phyloP scores from a whole-genome alignment of 2,113 vertebrate genomes.

The Pachypanchax playfairii region DNA sequence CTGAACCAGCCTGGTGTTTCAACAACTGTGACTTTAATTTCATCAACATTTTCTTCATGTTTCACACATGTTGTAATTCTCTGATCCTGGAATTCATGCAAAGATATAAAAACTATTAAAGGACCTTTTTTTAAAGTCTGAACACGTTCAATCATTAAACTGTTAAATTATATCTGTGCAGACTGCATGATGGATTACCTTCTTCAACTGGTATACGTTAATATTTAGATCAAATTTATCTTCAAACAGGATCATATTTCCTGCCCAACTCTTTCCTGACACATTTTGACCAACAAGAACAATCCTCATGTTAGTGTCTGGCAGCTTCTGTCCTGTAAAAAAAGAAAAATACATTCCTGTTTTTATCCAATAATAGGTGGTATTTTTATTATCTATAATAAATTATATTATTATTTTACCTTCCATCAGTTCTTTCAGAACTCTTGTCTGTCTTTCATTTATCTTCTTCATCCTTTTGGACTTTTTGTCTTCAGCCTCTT shows the following conservation, averaged over 20 bases:
- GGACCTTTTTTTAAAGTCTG: neutral
- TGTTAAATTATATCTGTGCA: too few species aligned
- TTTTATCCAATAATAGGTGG: neutral
- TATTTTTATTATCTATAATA: too few species aligned
- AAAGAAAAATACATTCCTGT: too few species aligned
- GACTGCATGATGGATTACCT: neutral
- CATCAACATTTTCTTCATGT: accelerated
- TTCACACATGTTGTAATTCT: constrained; percentile 9
- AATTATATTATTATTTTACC: too few species aligned
- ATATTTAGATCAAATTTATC: neutral
- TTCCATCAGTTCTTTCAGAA: constrained; percentile 13
- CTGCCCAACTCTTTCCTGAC: too few species aligned
- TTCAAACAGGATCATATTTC: neutral
- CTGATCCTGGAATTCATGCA: accelerated
- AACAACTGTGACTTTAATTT: neutral
- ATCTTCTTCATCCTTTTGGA: too few species aligned
- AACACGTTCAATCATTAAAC: too few species aligned
- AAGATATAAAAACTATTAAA: neutral
- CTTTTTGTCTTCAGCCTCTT: too few species aligned
- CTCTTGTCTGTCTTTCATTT: neutral
- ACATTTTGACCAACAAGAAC: constrained; percentile 20
- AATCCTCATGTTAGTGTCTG: neutral
- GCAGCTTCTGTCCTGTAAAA: neutral
- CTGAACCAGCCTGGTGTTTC: constrained; percentile 29
- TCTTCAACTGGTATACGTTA: neutral